These are phyloP conservation scores for Achlya flavicornis DNA, from an alignment of 2,888 invertebrate genomes.

Conservation along the genomic window DNA sequence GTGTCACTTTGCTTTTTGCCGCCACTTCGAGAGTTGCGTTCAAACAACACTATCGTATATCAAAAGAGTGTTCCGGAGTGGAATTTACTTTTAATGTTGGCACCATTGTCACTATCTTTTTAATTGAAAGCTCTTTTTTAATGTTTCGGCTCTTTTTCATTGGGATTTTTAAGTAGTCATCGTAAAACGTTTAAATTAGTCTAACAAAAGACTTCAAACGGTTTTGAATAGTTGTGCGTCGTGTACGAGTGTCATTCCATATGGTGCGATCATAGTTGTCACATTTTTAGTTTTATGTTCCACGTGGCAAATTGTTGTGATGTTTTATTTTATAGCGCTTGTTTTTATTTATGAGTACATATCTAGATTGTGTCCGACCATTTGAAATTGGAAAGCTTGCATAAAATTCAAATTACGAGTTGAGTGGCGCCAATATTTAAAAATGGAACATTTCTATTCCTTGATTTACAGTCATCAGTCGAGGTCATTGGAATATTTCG, in stretches of 20 bases:
- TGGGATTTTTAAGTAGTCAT: conserved; percentile 67
- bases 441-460: background rate
- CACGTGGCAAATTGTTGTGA: conserved; percentile 42
- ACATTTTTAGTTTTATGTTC: conserved; percentile 73
- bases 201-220: conserved; percentile 79
- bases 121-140: conserved; percentile 74
- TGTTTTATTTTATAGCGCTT: conserved; percentile 14
- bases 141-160: conserved; percentile 66
- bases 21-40: conserved; percentile 61
- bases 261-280: conserved; percentile 68
- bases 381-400: background rate
- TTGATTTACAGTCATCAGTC: too few species aligned
- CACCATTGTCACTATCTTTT: conserved; percentile 79
- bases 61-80: conserved; percentile 64
- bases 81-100: conserved; percentile 69
- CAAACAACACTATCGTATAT: conserved; percentile 81
- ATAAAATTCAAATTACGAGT: background rate
- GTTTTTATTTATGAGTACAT: conserved; percentile 18
- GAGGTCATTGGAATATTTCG: background rate
- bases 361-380: background rate
- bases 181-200: conserved; percentile 67
- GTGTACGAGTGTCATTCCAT: conserved; percentile 66
- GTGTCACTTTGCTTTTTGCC: conserved; percentile 82
- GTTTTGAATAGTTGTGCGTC: conserved; percentile 54
- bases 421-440: background rate